Conservation (phyloP, 2,113 vertebrate genomes). For the Gnathonemus echidnorhynchus region DNA sequence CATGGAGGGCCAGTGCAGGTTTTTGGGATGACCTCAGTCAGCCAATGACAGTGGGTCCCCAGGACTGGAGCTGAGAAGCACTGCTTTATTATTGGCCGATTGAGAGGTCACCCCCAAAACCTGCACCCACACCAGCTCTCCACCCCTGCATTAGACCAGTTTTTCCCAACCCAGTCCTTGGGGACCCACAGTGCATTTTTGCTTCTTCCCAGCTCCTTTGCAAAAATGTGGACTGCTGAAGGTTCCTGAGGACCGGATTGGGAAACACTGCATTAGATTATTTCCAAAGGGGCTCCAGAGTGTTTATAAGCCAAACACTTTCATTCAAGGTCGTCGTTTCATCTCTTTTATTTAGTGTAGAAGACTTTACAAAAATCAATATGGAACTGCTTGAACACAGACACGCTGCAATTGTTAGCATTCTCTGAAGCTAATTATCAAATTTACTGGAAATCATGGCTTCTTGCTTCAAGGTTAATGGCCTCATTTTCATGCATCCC, state of each 20-base stretch:
- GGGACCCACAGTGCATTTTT: neutral
- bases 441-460: neutral
- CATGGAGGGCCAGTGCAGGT: no score
- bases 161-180: neutral
- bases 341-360: neutral
- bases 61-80: no score
- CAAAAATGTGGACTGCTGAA: neutral
- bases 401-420: neutral
- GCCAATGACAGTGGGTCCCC: no score
- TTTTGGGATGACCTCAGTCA: no score
- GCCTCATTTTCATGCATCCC: neutral
- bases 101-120: no score
- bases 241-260: neutral
- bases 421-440: constrained; percentile 1
- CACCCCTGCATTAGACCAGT: no score
- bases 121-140: no score
- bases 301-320: neutral
- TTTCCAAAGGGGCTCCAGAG: neutral
- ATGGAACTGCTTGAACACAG: neutral
- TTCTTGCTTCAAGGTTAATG: neutral
- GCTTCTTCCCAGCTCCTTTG: neutral
- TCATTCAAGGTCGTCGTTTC: neutral
- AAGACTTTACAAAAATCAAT: constrained; percentile 5
- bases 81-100: no score
- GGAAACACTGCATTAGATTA: neutral